Evolutionary conservation across 53 echinoderm and acorn worm genomes (phyloP).

Genomic region (Echinarachnius parma): DNA sequence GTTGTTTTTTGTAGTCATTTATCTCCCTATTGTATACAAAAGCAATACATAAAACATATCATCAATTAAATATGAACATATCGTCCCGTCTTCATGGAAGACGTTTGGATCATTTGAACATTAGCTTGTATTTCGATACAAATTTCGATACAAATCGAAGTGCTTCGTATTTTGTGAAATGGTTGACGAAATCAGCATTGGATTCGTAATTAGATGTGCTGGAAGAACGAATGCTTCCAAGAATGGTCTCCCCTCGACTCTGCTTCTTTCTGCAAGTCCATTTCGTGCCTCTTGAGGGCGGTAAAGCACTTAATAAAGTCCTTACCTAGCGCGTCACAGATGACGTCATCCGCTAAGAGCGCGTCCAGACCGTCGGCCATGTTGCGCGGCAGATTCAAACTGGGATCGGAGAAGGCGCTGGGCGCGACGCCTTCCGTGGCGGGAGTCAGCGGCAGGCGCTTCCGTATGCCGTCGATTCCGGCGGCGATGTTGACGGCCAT

Average conservation of each 20-base stretch:
- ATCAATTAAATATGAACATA: too few species aligned
- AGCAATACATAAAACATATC: too few species aligned
- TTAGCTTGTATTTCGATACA: too few species aligned
- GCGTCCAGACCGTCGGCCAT: constrained; percentile 29
- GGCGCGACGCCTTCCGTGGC: constrained; percentile 13
- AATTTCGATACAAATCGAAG: too few species aligned
- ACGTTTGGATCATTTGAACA: too few species aligned
- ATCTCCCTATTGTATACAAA: too few species aligned
- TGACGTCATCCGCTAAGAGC: constrained; percentile 24
- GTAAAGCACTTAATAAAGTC: constrained; percentile 34
- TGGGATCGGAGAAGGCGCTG: neutral
- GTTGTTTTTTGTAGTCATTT: too few species aligned
- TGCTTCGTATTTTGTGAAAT: too few species aligned
- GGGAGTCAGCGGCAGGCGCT: constrained; percentile 2
- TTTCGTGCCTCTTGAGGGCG: constrained; percentile 17
- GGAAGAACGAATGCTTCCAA: constrained; percentile 9
- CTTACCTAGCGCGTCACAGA: constrained; percentile 8
- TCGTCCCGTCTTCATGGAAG: too few species aligned
- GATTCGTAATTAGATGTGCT: constrained; percentile 10
- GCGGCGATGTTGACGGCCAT: constrained; percentile 41
- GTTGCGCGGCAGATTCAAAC: neutral
- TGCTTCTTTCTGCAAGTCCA: neutral
- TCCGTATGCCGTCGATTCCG: constrained; percentile 34
- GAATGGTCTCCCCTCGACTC: neutral
- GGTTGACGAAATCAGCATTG: too few species aligned